Evolutionary conservation across 2,797 vertebrate genomes (phyloP).

Genomic region (Arctocebus calabarensis): DNA sequence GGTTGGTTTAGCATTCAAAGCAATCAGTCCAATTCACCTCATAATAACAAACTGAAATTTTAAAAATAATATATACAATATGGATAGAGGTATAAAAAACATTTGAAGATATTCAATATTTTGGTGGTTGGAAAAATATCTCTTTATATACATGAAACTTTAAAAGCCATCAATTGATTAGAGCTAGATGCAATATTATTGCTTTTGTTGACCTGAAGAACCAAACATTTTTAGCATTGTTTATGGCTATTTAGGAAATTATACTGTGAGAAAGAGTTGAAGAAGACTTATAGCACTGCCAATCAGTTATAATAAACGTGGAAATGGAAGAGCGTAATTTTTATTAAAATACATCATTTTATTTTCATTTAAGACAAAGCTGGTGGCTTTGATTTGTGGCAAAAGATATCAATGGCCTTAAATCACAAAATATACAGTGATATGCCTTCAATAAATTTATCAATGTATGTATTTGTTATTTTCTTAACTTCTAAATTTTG

Average conservation of each 20-base stretch:
- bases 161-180: conserved; percentile 83
- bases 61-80: not conserved
- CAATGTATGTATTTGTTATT: conserved; percentile 4
- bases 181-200: conserved; percentile 73
- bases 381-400: conserved; percentile 32
- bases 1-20: not conserved
- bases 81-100: not conserved
- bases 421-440: not conserved
- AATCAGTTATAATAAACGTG: conserved; percentile 61
- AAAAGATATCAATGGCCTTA: not conserved
- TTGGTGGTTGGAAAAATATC: not conserved
- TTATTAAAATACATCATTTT: conserved; percentile 70
- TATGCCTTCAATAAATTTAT: not conserved
- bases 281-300: conserved; percentile 15
- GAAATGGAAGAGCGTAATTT: conserved; percentile 15
- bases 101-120: not conserved
- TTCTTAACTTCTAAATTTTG: not conserved
- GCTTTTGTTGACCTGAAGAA: conserved; percentile 79
- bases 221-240: conserved; percentile 75
- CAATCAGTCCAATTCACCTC: not conserved
- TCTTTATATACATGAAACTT: conserved; percentile 69
- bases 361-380: conserved; percentile 59
- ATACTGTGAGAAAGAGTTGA: conserved; percentile 68
- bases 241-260: conserved; percentile 73
- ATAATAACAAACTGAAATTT: not conserved